A percentile compares a stretch with the other conserved stretches of the same genome.
These are phyloP conservation scores for Drosophila busckii DNA, from an alignment of 1,140 invertebrate species.

Conservation along the genomic window DNA sequence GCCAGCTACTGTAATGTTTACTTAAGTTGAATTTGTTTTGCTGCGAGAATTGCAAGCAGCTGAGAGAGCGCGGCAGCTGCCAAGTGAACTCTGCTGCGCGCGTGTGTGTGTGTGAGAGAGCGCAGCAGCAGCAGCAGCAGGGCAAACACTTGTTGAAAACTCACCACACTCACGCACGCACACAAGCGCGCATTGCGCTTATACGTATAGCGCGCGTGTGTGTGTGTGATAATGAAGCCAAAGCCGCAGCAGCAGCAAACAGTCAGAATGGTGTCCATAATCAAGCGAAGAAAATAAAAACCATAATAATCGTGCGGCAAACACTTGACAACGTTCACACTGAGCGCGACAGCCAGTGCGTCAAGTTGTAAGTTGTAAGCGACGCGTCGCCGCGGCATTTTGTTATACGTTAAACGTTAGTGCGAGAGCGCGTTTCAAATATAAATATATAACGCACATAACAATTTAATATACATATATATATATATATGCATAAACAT, in stretches of 20 bases:
- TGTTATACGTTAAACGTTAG: conserved; percentile 10
- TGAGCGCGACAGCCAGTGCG: conserved; percentile 58
- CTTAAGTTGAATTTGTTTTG: conserved; percentile 5
- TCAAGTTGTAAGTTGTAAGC: conserved; percentile 61
- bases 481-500: conserved; percentile 20
- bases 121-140: conserved; percentile 9
- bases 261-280: conserved; percentile 51
- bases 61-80: conserved; percentile 20
- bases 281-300: conserved; percentile 29
- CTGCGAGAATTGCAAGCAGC: conserved; percentile 1
- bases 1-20: not conserved
- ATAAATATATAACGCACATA: conserved; percentile 1
- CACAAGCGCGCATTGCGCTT: conserved; percentile 26
- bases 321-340: conserved; percentile 58
- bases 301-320: conserved; percentile 62
- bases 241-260: conserved; percentile 37
- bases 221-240: conserved; percentile 45
- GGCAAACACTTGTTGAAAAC: conserved; percentile 67
- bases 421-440: conserved; percentile 19
- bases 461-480: conserved; percentile 1
- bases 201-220: conserved; percentile 19
- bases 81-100: not conserved
- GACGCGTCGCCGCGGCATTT: conserved; percentile 28
- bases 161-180: conserved; percentile 55
- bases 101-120: conserved; percentile 15